Base-by-base conservation (phyloP, 1,140 invertebrate genomes). In the Drosophila arizonae region DNA sequence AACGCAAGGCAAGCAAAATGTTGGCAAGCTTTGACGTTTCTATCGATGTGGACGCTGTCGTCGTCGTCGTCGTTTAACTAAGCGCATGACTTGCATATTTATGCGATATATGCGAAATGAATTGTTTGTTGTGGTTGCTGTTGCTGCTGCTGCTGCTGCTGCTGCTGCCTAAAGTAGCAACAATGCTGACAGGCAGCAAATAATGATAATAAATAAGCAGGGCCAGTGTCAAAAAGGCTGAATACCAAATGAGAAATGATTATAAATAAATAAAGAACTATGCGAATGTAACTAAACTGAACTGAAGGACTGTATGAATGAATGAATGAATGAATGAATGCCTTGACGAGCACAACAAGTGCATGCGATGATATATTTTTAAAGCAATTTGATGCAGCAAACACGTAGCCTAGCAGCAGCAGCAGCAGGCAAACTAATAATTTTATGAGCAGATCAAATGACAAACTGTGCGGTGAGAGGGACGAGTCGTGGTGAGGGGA, bases 71-170 rank as follows among this genome's bases (percentile, higher is more conserved):
- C 21, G 55, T 64, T 68, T 76, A 76, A 76, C 72, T 73, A 41
- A 74, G 74, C 70, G 39, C 81, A 86, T 85, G 81, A 86, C 81
- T 85, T 80, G 81, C 81, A 85, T 85, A 77, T 80, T 73, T 77
- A 80, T 73, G 81, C n/a, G 77, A 55, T 72, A 79, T 79, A 67
- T 84, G 81, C 77, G 50, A 85, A 85, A 75, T 81, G 77, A 85
- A 85, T 81, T 80, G 81, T 85, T 85, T 68, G 76, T 43, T 68
- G 61, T 64, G 6, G 11, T 21, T 64, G 24, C 13, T 21, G 39
- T n/a, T 60, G 66, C 4, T 51, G 55, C 28, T 58, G 65, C n/a
- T 52, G 56, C 11, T 45, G 46, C 33, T 41, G 65, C 1, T 45
- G 58, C 15, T 64, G 50, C 43, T 70, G 11, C 61, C 60, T 60